A percentile compares a stretch with the other conserved stretches of the same genome.
Conservation (phyloP, 2,797 vertebrate species). For the Halcyon badia region DNA sequence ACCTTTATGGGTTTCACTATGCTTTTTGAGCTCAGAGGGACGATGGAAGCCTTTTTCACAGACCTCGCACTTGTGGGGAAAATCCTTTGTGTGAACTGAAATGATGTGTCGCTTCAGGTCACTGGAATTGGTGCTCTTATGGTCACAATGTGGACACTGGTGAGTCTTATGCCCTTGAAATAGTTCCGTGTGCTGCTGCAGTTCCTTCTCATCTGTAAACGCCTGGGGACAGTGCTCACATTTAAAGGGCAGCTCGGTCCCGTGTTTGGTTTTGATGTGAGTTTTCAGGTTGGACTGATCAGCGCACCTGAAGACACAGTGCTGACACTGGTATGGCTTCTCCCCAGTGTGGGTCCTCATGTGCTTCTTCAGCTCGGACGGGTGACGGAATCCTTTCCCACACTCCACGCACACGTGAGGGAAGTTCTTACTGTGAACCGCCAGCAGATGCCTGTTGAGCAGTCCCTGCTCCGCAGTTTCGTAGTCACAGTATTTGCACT, state of each 20-base stretch:
- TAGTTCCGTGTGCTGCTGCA: slow-evolving; percentile 91
- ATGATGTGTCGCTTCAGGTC: slow-evolving; percentile 92
- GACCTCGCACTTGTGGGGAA: slow-evolving; percentile 90
- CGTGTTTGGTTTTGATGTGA: slow-evolving; percentile 90
- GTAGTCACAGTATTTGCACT: slow-evolving; percentile 93
- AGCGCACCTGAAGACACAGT: slow-evolving; percentile 89
- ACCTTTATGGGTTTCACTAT: slow-evolving; percentile 91
- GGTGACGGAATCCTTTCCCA: slow-evolving; percentile 91
- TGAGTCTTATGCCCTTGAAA: slow-evolving; percentile 94
- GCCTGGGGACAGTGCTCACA: slow-evolving; percentile 91
- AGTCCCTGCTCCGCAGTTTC: slow-evolving; percentile 91
- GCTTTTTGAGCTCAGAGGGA: slow-evolving; percentile 92
- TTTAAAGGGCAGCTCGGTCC: slow-evolving; percentile 87
- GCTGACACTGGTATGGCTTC: slow-evolving; percentile 96
- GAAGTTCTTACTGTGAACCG: slow-evolving; percentile 91
- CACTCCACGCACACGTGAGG: slow-evolving; percentile 92
- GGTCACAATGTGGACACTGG: slow-evolving; percentile 90
- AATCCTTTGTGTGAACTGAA: slow-evolving; percentile 92
- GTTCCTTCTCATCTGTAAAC: slow-evolving; percentile 88
- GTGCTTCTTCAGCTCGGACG: slow-evolving; percentile 92
- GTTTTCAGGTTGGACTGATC: slow-evolving; percentile 93
- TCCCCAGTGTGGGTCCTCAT: slow-evolving; percentile 97
- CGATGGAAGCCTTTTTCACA: slow-evolving; percentile 92
- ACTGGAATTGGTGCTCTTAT: slow-evolving; percentile 92
- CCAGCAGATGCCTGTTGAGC: slow-evolving; percentile 89